Base-by-base conservation (phyloP, 1,140 invertebrate species). In the Gryon sp. region DNA sequence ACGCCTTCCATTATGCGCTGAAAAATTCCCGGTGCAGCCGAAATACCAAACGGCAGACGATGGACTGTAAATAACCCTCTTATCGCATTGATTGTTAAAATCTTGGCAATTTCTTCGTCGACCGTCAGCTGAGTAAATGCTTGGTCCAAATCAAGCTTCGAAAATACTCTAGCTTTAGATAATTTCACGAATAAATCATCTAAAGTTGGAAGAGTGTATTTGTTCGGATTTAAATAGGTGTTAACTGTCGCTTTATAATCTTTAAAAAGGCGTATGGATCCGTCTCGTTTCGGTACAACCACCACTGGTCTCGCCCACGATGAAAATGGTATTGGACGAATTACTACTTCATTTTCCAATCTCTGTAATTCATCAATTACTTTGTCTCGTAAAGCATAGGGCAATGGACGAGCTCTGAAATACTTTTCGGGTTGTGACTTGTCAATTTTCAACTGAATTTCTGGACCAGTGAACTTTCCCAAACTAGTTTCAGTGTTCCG, bases 11-110 rank as follows among this genome's bases (percentile, higher is more conserved):
- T 83, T 16, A 80, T 34, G 11, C 73, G 40, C 48, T 86, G 80
- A 46, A 81, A 90, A 20, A 88, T 89, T 18, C 83, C 86, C 12
- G 86, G 87, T 32, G 84, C 82, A 15, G 83, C 80, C 22, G 82
- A 80, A 4, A 90, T 81, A 2, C 90, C 89, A 79, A 89, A 90
- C 7, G 84, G 83, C 62, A 92, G 60, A 5, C 89, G 48, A 20
- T 87, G 87, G 14, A 89, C 86, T 6, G 79, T 68, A 74, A 84
- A 90, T 11, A 90, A 48, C 4, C 90, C 89, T 34, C 80, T 82
- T 18, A 84, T 88, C 8, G 81, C 83, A 41, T 79, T 82, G 30
- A 84, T 57, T 0, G 81, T 82, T 6, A 83, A 32, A 2, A 80
- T n/a, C 60, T 81, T 63, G 12, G 78, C 43, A 7, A 82, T 79